Conservation (phyloP, 2,888 invertebrate species). For the Eristalinus sepulchralis region DNA sequence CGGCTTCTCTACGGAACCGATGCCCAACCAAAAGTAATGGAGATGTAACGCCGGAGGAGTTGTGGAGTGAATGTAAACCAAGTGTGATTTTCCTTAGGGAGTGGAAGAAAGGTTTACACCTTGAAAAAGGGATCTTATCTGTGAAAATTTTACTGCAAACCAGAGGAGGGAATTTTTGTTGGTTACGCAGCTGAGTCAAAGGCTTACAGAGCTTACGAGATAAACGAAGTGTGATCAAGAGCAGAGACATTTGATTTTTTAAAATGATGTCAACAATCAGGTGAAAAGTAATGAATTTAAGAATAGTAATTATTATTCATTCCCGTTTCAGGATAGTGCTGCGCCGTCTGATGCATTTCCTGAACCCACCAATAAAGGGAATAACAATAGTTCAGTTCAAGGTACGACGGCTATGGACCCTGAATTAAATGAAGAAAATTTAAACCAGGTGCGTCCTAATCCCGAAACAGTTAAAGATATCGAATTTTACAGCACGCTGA, state of each 20-base stretch:
- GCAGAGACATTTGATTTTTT: neutral
- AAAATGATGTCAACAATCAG: neutral
- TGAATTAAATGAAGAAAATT: no score
- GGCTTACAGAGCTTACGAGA: no score
- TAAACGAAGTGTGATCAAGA: no score
- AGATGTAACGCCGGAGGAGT: slow-evolving; percentile 40
- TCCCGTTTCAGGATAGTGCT: no score
- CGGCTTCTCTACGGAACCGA: slow-evolving; percentile 30
- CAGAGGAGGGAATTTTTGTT: slow-evolving; percentile 16
- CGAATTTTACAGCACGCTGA: no score
- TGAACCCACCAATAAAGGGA: no score
- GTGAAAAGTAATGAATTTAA: no score
- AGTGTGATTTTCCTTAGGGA: slow-evolving; percentile 17
- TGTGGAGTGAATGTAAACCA: slow-evolving; percentile 38
- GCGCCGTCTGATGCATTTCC: no score
- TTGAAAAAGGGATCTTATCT: slow-evolving; percentile 7
- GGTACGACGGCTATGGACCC: no score
- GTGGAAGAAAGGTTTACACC: neutral
- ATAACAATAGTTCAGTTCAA: no score
- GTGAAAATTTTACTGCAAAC: slow-evolving; percentile 29
- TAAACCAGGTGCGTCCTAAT: neutral
- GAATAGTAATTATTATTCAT: no score
- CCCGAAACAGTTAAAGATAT: slow-evolving; percentile 24
- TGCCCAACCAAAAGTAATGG: slow-evolving; percentile 28
- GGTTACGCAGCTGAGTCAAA: neutral